Base-by-base conservation (phyloP, 2,888 invertebrate genomes). In the Macrostomum cliftonense region DNA sequence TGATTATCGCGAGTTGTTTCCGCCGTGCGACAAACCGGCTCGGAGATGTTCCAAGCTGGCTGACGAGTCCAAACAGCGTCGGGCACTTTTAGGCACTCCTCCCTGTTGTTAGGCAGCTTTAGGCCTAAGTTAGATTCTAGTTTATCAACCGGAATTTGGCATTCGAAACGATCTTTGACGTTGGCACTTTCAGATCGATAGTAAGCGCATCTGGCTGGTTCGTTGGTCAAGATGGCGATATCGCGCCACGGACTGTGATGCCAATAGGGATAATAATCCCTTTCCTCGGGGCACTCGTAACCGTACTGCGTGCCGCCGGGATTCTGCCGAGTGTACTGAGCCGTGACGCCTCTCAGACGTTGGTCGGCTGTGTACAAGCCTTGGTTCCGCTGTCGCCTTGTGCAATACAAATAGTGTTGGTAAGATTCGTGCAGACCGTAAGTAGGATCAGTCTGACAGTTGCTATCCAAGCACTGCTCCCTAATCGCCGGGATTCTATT, bases 221-320 rank as follows among this genome's bases (percentile, higher is more conserved):
- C 14, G 45, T 53, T 54, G 12, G 56, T 56, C 19, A 56, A 37
- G 2, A 56, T 47, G 14, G 53, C 56, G 13, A 56, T 51, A 43
- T 56, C 64, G 58, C 57, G 60, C 65, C 64, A 64, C 19, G 58
- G 60, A 11, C 61, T 55, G 16, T 61, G 60, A 45, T 65, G 62
- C 68, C 68, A 68, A 55, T 67, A 67, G 4, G 68, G 68, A 54
- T 65, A 68, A 53, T 68, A 65, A 49, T 67, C 68, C 46, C 63
- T 54, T 50, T 68, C 68, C 52, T 68, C 68, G 7, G 68, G 59
- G 56, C 69, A 69, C 52, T 69, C 69, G 50, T 65, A 68, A 2
- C 63, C 69, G 48, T 63, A 54, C 28, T 64, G 54, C 4, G 57
- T 62, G 1, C 66, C 68, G 37, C 49, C 55, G 14, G 64, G 62